Conservation (phyloP, 2,113 vertebrate species). For the Sorex fumeus region DNA sequence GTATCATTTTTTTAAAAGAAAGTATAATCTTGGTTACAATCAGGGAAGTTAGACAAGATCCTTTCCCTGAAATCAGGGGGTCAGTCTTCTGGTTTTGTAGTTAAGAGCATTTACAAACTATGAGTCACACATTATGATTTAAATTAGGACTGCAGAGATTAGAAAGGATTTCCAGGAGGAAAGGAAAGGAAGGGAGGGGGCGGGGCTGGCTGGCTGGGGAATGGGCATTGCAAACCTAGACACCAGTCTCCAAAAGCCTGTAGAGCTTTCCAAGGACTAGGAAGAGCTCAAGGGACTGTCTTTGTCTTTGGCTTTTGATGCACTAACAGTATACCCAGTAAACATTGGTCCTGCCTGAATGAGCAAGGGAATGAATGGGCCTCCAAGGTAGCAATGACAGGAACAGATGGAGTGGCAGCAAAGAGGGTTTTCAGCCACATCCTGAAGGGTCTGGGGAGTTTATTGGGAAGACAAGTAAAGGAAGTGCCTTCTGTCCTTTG, state of each 20-base stretch:
- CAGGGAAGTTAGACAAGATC: too few relatives aligned
- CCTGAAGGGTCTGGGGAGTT: neutral
- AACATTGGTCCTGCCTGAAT: neutral
- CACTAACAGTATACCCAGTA: neutral
- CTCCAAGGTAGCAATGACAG: neutral
- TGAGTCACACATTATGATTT: neutral
- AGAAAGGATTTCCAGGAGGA: too few relatives aligned
- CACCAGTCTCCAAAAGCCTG: neutral
- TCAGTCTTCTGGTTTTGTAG: too few relatives aligned
- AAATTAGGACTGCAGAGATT: neutral
- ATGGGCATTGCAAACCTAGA: neutral
- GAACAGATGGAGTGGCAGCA: neutral
- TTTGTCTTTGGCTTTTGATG: neutral
- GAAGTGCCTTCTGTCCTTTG: neutral
- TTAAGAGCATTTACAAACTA: too few relatives aligned
- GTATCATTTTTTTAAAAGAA: too few relatives aligned
- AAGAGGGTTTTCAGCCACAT: neutral
- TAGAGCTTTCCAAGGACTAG: neutral
- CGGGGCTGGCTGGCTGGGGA: fast-evolving
- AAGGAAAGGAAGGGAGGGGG: fast-evolving
- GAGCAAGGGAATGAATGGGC: too few relatives aligned
- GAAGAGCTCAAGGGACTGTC: neutral
- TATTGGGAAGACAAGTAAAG: neutral
- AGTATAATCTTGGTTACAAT: too few relatives aligned
- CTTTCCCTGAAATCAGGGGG: too few relatives aligned